Evolutionary conservation across 2,113 vertebrate genomes (phyloP).

Genomic region (Melanocharis versteri): DNA sequence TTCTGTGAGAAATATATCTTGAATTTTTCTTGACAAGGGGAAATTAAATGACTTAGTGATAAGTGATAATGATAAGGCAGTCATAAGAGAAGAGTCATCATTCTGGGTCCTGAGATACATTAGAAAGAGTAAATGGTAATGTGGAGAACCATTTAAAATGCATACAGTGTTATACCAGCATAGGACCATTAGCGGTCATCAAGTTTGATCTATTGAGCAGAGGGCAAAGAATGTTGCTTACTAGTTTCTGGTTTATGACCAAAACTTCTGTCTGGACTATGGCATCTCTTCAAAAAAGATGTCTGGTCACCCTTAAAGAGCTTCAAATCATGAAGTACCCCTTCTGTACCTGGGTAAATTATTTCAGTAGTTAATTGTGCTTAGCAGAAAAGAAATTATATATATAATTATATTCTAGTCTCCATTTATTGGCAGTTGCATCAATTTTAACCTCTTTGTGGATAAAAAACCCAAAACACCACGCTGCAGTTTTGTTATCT

Average conservation of each 20-base stretch:
- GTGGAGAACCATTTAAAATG: background rate
- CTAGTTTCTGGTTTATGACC: background rate
- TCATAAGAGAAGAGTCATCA: background rate
- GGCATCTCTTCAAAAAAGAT: background rate
- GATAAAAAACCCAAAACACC: background rate
- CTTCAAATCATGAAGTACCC: background rate
- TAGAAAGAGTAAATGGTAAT: background rate
- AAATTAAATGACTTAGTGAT: background rate
- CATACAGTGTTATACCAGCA: background rate
- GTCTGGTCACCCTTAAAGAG: background rate
- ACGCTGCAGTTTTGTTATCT: background rate
- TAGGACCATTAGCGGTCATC: background rate
- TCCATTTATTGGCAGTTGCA: background rate
- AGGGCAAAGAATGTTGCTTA: background rate
- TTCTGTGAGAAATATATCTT: background rate
- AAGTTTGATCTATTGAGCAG: background rate
- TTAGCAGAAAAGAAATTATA: background rate
- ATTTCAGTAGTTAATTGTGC: background rate
- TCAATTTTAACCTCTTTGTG: background rate
- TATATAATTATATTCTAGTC: background rate
- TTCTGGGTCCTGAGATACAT: background rate
- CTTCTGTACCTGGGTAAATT: background rate
- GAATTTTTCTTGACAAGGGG: background rate
- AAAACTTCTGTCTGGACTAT: background rate
- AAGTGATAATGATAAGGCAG: background rate